Conservation (phyloP, 2,113 vertebrate species). For the Bujurquina vittata region DNA sequence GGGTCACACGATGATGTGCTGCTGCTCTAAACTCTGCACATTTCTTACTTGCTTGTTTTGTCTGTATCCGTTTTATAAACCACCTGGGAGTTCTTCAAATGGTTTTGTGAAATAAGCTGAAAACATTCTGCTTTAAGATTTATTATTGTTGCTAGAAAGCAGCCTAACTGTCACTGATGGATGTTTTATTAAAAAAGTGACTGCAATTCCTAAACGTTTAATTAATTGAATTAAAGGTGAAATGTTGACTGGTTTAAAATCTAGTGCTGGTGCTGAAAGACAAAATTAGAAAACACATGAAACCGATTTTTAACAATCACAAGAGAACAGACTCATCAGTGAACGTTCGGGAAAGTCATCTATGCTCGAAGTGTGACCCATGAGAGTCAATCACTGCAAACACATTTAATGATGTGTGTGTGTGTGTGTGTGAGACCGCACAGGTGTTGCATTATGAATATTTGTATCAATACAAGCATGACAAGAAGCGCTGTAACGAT, state of each 20-base stretch:
- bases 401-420: background rate
- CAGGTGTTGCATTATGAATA: background rate
- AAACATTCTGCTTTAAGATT: background rate
- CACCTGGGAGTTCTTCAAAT: background rate
- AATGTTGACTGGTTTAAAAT: background rate
- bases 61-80: background rate
- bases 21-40: background rate
- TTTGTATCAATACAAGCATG: background rate
- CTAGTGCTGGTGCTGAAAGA: background rate
- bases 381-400: background rate
- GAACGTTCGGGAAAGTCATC: background rate
- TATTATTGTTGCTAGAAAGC: background rate
- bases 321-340: background rate
- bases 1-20: background rate
- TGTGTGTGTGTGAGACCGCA: background rate
- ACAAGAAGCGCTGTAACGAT: background rate
- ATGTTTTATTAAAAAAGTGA: background rate
- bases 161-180: background rate
- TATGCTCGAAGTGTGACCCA: background rate
- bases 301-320: no score
- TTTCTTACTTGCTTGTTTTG: background rate
- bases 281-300: background rate
- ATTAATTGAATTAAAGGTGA: no score
- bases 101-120: background rate
- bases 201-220: background rate